These are phyloP conservation scores for Girardia tigrina DNA, from an alignment of 2,888 invertebrate genomes.

Conservation along the genomic window DNA sequence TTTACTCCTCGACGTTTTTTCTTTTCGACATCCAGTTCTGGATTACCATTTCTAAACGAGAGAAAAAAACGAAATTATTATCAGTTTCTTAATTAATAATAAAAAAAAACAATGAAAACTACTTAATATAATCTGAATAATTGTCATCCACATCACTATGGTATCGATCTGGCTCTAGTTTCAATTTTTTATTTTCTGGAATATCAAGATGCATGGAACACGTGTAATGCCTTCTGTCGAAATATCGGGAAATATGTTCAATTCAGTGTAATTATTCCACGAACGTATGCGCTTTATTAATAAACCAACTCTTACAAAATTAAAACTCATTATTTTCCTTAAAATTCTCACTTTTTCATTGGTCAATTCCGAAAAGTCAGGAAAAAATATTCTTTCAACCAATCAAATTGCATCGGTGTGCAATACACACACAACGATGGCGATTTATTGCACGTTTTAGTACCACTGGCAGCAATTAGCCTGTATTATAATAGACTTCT, in stretches of 20 bases:
- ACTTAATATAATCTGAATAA: conserved; percentile 23
- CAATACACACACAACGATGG: not conserved
- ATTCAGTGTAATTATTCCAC: not conserved
- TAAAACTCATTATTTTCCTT: not conserved
- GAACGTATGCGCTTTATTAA: conserved; percentile 23
- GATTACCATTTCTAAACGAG: not conserved
- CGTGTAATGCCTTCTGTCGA: conserved; percentile 16
- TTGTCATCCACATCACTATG: conserved; percentile 11
- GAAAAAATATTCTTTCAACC: not conserved
- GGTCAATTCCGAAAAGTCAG: not conserved
- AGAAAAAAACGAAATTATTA: no score
- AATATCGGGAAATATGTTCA: not conserved
- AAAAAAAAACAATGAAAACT: not conserved
- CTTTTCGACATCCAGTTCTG: not conserved
- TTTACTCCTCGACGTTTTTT: not conserved
- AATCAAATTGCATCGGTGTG: conserved; percentile 6
- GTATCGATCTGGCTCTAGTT: conserved; percentile 15
- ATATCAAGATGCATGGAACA: conserved; percentile 20
- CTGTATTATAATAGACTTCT: not conserved
- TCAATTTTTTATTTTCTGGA: conserved; percentile 3
- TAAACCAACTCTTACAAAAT: conserved; percentile 3
- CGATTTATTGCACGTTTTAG: not conserved
- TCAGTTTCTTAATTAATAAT: no score
- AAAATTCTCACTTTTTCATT: not conserved
- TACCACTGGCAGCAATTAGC: not conserved